Evolutionary conservation across 53 echinoderm and acorn worm genomes (phyloP).

Genomic region (Holothuria scabra): DNA sequence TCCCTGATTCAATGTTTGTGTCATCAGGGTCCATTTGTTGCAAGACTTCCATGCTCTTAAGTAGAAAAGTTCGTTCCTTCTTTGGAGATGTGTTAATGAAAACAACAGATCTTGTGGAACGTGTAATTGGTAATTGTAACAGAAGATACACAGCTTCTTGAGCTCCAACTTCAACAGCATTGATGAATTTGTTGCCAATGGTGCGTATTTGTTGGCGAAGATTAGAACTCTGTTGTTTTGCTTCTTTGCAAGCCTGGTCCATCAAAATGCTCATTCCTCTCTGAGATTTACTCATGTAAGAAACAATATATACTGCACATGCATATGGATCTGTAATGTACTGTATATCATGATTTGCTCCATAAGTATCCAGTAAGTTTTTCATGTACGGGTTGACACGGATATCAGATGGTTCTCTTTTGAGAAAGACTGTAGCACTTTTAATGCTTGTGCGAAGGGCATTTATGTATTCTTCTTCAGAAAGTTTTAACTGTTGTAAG

Average conservation of each 20-base stretch:
- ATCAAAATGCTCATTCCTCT: not conserved
- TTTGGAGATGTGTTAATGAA: not conserved
- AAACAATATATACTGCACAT: conserved; percentile 23
- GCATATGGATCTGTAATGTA: not conserved
- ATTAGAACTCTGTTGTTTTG: not conserved
- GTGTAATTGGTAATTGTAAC: not conserved
- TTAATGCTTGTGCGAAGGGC: not conserved
- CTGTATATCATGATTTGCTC: not conserved
- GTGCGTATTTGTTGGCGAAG: not conserved
- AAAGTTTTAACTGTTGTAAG: not conserved
- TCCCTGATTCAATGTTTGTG: too few species aligned
- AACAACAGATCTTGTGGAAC: not conserved
- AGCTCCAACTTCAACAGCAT: conserved; percentile 5
- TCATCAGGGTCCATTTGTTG: too few species aligned
- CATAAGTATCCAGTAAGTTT: not conserved
- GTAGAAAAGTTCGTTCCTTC: too few species aligned
- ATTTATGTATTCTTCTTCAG: not conserved
- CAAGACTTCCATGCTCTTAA: too few species aligned
- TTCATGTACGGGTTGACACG: not conserved
- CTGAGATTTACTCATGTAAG: conserved; percentile 12
- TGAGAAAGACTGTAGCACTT: not conserved
- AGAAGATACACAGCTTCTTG: conserved; percentile 16
- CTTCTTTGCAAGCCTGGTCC: conserved; percentile 16
- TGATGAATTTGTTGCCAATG: conserved; percentile 23
- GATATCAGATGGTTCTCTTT: not conserved